Percentiles rank a stretch among this genome's conserved stretches.
Evolutionary conservation across 2,113 vertebrate species (phyloP).

Genomic region (Dasypus novemcinctus): DNA sequence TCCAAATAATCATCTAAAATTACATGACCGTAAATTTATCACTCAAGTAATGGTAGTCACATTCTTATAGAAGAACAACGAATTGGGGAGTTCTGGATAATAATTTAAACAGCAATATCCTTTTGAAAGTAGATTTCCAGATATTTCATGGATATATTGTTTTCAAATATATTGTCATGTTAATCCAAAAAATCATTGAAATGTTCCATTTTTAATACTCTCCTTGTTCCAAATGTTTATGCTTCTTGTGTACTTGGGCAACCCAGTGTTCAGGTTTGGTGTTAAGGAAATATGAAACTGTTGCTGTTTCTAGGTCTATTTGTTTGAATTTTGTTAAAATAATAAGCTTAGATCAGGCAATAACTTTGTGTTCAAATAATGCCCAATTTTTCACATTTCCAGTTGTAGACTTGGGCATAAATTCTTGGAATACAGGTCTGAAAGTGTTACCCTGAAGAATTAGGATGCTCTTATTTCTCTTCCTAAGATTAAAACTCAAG

Average conservation of each 20-base stretch:
- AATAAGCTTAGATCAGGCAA: not conserved
- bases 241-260: not conserved
- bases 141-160: not conserved
- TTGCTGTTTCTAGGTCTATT: not conserved
- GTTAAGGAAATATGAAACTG: not conserved
- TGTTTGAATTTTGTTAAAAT: slow-evolving; percentile 24
- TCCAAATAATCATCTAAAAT: slow-evolving; percentile 54
- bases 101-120: not conserved
- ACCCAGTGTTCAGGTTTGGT: not conserved
- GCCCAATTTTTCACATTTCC: slow-evolving; percentile 11
- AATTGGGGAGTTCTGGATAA: not conserved
- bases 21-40: not conserved
- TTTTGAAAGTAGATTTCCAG: slow-evolving; percentile 29
- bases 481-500: not conserved
- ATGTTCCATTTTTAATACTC: not conserved
- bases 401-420: not conserved
- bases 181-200: not conserved
- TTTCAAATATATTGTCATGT: slow-evolving; percentile 31
- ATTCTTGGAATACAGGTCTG: not conserved
- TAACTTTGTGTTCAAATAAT: not conserved
- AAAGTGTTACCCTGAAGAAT: not conserved
- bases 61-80: not conserved
- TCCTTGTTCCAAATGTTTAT: not conserved
- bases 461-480: not conserved
- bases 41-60: not conserved